Conservation (phyloP, 2,113 vertebrate species). For the Meleagris gallopavo region DNA sequence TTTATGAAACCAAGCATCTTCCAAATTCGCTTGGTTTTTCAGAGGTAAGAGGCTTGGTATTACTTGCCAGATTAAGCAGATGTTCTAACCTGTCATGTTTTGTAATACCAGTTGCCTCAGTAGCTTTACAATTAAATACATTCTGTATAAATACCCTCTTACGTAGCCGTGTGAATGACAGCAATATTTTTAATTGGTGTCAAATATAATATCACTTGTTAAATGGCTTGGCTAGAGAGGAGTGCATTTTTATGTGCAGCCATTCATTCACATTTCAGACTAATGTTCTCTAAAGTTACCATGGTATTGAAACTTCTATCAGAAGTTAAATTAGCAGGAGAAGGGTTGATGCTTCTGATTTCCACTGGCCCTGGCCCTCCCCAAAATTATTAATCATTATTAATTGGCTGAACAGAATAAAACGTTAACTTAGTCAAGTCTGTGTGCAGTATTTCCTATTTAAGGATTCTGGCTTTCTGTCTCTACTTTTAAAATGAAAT, state of each 20-base stretch:
- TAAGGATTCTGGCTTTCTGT: neutral
- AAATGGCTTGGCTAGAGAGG: neutral
- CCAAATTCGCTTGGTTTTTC: conserved; percentile 81
- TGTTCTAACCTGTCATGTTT: neutral
- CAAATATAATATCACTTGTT: neutral
- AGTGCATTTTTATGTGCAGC: neutral
- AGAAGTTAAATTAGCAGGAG: neutral
- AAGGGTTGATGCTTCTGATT: neutral
- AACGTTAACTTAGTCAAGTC: neutral
- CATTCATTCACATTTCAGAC: neutral
- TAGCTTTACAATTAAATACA: neutral
- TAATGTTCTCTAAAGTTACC: neutral
- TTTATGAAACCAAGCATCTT: conserved; percentile 80
- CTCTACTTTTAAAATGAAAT: neutral
- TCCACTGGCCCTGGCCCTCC: neutral
- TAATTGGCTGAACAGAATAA: neutral
- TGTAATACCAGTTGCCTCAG: neutral
- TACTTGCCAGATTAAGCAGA: neutral
- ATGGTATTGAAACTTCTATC: neutral
- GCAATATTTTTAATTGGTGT: neutral
- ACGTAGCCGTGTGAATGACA: neutral
- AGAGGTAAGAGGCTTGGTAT: conserved; percentile 78
- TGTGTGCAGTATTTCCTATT: neutral
- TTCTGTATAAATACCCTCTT: neutral
- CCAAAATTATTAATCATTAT: neutral